These are phyloP conservation scores for Asobara japonica DNA, from an alignment of 1,140 invertebrate species.

Conservation along the genomic window DNA sequence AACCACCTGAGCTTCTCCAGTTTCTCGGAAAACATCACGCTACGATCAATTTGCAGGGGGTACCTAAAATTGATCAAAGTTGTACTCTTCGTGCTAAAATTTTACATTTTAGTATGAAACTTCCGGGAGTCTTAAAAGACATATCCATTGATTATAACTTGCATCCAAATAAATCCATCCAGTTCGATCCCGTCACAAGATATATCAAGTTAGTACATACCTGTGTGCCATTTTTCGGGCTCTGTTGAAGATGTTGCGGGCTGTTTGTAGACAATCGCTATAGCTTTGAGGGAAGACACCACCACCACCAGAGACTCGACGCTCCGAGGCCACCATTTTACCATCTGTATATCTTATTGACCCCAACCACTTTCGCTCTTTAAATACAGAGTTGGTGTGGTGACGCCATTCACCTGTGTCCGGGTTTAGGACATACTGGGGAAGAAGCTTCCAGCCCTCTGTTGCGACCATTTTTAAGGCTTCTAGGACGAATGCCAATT, in stretches of 20 bases:
- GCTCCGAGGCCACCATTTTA: constrained; percentile 77
- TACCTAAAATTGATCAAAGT: too few relatives aligned
- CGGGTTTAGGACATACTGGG: constrained; percentile 85
- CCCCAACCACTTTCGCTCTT: constrained; percentile 84
- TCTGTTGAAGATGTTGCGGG: constrained; percentile 80
- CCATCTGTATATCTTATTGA: constrained; percentile 82
- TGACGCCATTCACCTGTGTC: constrained; percentile 93
- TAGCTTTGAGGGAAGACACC: constrained; percentile 76
- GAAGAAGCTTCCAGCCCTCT: constrained; percentile 89
- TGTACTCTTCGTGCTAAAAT: too few relatives aligned
- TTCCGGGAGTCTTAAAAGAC: too few relatives aligned
- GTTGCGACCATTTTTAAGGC: constrained; percentile 88
- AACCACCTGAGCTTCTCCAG: constrained; percentile 84
- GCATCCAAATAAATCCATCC: too few relatives aligned
- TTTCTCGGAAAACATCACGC: constrained; percentile 72
- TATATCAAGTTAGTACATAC: too few relatives aligned
- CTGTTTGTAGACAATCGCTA: constrained; percentile 81
- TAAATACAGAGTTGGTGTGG: constrained; percentile 79
- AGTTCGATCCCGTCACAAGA: too few relatives aligned
- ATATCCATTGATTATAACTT: too few relatives aligned
- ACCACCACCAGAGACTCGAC: constrained; percentile 74
- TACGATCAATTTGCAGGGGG: constrained; percentile 77
- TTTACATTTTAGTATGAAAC: too few relatives aligned
- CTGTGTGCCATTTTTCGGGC: constrained; percentile 81
- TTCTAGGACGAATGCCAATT: constrained; percentile 84